Percentiles rank a stretch among this genome's conserved stretches.
Conservation (phyloP, 2,113 vertebrate genomes). For the Nipponia nippon region DNA sequence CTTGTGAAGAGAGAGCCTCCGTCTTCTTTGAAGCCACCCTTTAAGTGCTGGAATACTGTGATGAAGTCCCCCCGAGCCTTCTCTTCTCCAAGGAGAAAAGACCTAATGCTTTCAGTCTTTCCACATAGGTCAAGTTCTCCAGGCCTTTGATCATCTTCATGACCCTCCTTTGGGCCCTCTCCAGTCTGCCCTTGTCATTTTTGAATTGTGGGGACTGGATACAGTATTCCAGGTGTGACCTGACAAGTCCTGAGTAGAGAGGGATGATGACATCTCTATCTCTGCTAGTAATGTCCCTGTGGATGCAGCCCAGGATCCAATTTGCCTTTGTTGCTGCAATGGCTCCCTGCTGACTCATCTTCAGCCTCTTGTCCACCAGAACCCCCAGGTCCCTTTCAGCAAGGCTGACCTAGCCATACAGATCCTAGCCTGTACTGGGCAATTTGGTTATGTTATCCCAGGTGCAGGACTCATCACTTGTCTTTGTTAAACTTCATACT, state of each 20-base stretch:
- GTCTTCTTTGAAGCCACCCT: not conserved
- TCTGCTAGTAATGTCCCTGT: not conserved
- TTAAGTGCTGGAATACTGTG: not conserved
- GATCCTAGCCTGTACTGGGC: not conserved
- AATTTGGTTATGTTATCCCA: not conserved
- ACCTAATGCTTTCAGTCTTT: not conserved
- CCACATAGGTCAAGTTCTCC: not conserved
- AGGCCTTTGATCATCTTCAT: not conserved
- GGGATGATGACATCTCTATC: rapidly evolving
- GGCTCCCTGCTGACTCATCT: rapidly evolving
- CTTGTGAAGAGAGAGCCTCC: not conserved
- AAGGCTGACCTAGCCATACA: not conserved
- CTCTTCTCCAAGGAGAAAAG: not conserved
- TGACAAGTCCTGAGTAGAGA: not conserved
- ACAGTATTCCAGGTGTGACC: not conserved
- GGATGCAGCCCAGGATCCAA: rapidly evolving
- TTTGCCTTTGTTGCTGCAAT: not conserved
- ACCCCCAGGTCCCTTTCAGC: not conserved
- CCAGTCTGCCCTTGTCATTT: not conserved
- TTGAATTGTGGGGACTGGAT: not conserved
- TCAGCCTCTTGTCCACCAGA: not conserved
- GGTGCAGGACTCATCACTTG: not conserved
- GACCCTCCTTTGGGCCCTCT: not conserved
- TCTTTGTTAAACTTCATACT: not conserved
- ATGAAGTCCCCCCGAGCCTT: rapidly evolving